phyloP scores from a whole-genome alignment of 2,113 vertebrate genomes.

The Pelmatolapia mariae region DNA sequence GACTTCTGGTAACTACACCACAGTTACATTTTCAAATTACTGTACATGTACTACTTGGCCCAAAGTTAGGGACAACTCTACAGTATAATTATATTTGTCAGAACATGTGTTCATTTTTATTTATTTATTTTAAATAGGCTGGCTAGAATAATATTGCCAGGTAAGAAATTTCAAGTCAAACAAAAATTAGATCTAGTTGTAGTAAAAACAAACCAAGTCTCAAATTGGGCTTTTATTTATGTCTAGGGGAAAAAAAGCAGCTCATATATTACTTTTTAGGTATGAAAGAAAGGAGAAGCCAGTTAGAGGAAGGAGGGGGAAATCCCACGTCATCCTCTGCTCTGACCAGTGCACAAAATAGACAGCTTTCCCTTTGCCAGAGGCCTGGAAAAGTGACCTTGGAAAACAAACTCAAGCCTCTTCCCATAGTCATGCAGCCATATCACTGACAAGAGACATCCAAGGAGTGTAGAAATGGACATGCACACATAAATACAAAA shows the following conservation, averaged over 20 bases:
- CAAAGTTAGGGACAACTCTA: background rate
- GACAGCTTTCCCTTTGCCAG: slow-evolving; percentile 42
- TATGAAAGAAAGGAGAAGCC: slow-evolving; percentile 12
- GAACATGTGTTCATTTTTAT: background rate
- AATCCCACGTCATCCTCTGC: slow-evolving; percentile 19
- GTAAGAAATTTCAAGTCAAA: background rate
- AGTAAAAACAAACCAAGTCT: background rate
- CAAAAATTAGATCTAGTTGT: background rate
- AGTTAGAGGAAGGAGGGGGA: background rate
- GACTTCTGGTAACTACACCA: background rate
- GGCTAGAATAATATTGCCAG: background rate
- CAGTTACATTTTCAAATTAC: background rate
- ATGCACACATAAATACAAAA: background rate
- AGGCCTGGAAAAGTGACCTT: slow-evolving; percentile 56
- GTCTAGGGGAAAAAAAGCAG: background rate
- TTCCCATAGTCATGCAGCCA: slow-evolving; percentile 40
- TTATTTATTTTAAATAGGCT: background rate
- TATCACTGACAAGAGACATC: slow-evolving; percentile 16
- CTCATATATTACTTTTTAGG: background rate
- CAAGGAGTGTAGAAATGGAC: background rate
- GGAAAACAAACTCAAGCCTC: slow-evolving; percentile 43
- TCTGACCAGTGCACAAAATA: slow-evolving; percentile 48
- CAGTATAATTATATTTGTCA: background rate
- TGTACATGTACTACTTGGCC: background rate
- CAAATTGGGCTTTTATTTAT: background rate